Conservation (phyloP, 92 coral and sea anemone genomes). For the Epizoanthus ramosus region DNA sequence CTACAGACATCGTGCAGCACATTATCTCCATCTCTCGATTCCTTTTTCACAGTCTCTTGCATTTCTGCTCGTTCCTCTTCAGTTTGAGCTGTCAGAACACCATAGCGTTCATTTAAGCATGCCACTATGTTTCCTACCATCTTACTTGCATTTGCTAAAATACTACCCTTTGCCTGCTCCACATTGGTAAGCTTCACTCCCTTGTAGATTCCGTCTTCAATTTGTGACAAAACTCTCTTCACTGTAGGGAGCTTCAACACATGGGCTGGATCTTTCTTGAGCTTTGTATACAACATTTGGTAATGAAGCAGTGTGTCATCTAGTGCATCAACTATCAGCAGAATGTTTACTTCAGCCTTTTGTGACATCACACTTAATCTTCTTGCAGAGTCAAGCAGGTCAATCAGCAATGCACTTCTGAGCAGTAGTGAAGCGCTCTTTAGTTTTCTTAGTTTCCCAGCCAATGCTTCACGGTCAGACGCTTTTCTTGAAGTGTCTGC, state of each 20-base stretch:
- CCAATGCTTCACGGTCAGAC: not conserved
- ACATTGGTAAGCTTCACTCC: not conserved
- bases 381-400: constrained; percentile 20
- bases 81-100: constrained; percentile 28
- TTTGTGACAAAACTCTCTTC: constrained; percentile 4
- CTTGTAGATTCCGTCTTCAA: constrained; percentile 1
- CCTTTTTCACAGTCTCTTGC: constrained; percentile 21
- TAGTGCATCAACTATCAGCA: constrained; percentile 4
- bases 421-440: constrained; percentile 10
- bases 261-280: not conserved
- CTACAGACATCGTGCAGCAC: not conserved
- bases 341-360: constrained; percentile 20
- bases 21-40: not conserved
- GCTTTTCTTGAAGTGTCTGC: constrained; percentile 18
- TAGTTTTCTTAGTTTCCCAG: constrained; percentile 9
- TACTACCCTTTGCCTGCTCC: constrained; percentile 14
- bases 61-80: constrained; percentile 6
- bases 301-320: constrained; percentile 8
- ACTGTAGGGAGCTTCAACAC: constrained; percentile 12
- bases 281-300: not conserved
- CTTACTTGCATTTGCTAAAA: constrained; percentile 2
- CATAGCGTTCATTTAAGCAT: constrained; percentile 11
- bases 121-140: constrained; percentile 2
- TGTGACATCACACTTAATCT: constrained; percentile 14
- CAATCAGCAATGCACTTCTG: constrained; percentile 18